phyloP scores from a whole-genome alignment of 2,113 vertebrate species.

The Carlito syrichta region DNA sequence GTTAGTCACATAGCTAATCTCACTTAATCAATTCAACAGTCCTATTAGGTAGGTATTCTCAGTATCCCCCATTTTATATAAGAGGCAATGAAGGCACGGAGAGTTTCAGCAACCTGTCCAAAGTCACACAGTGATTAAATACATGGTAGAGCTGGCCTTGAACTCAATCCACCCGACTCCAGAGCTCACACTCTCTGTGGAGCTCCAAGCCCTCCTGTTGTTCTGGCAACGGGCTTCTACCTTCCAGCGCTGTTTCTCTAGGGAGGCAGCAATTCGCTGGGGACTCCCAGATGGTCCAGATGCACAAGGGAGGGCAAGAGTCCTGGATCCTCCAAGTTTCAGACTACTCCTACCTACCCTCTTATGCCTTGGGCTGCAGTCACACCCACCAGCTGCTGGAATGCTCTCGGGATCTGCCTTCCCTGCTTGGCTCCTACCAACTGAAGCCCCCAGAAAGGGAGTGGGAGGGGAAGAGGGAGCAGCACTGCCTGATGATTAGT shows the following conservation, averaged over 20 bases:
- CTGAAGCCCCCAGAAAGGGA: background rate
- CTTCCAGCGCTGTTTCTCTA: background rate
- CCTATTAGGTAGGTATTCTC: background rate
- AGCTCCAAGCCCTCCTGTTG: background rate
- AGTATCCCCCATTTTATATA: background rate
- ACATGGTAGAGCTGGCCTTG: background rate
- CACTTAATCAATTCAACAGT: background rate
- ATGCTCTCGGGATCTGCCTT: background rate
- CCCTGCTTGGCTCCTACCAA: background rate
- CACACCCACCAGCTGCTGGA: background rate
- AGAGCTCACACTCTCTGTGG: background rate
- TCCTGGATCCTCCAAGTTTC: background rate
- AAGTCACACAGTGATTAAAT: background rate
- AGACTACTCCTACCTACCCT: background rate
- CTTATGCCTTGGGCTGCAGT: background rate
- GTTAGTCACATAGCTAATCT: background rate
- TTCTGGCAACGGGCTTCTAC: background rate
- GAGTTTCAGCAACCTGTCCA: background rate
- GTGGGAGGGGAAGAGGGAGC: background rate
- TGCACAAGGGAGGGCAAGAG: background rate
- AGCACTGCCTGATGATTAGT: background rate
- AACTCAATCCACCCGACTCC: background rate
- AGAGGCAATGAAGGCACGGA: background rate
- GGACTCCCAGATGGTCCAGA: background rate
- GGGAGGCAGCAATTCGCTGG: background rate